phyloP scores from a whole-genome alignment of 2,797 vertebrate species.

The Cyprinodon diabolis region DNA sequence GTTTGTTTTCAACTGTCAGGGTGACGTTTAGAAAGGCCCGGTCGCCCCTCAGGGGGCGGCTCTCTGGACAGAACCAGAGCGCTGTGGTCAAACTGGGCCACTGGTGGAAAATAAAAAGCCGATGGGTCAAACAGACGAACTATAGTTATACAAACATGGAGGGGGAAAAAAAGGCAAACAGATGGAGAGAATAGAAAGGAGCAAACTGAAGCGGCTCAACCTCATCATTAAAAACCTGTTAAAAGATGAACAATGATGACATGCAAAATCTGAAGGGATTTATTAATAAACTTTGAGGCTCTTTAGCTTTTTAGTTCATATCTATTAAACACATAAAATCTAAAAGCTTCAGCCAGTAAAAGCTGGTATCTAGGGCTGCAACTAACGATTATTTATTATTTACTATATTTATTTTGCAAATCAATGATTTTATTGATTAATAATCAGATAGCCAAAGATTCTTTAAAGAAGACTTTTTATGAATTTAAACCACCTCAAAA shows the following conservation, averaged over 20 bases:
- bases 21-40: slow-evolving; percentile 16
- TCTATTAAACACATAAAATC: no score
- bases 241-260: background rate
- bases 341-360: no score
- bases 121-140: slow-evolving; percentile 13
- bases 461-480: no score
- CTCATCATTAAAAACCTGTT: background rate
- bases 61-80: slow-evolving; percentile 1
- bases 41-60: background rate
- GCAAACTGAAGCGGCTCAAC: background rate
- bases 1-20: slow-evolving; percentile 3
- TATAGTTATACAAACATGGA: slow-evolving; percentile 18
- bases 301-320: background rate
- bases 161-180: slow-evolving; percentile 5
- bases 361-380: no score
- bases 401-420: no score
- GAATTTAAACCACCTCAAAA: no score
- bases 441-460: no score
- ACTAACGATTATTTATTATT: no score
- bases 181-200: background rate
- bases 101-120: slow-evolving; percentile 39
- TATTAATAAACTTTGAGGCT: background rate
- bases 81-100: slow-evolving; percentile 15
- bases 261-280: background rate
- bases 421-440: no score